Percentiles rank a stretch among this genome's conserved stretches.
Conservation (phyloP, 2,888 invertebrate species). For the Cryptus viduatorius region DNA sequence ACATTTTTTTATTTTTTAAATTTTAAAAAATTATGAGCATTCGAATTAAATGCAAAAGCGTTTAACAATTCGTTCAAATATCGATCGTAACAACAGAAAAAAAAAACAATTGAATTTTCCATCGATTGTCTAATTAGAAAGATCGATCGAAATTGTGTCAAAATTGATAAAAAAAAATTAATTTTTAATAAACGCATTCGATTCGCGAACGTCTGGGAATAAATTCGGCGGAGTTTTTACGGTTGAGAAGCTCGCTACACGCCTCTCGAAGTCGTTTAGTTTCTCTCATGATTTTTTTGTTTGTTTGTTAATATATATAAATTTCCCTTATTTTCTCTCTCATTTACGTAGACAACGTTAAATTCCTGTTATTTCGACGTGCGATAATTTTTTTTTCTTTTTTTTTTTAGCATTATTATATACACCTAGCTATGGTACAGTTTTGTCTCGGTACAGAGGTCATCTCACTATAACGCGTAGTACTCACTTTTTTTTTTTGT, state of each 20-base stretch:
- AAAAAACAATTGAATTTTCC: not conserved
- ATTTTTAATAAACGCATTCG: not conserved
- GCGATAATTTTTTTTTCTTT: slow-evolving; percentile 15
- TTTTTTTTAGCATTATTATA: slow-evolving; percentile 68
- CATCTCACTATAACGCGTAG: slow-evolving; percentile 61
- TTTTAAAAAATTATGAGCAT: not conserved
- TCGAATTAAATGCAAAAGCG: not conserved
- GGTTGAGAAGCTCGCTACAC: slow-evolving; percentile 47
- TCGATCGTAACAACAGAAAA: not conserved
- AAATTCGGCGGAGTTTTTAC: slow-evolving; percentile 21
- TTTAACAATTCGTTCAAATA: not conserved
- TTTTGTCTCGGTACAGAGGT: slow-evolving; percentile 65
- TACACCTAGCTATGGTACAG: slow-evolving; percentile 77
- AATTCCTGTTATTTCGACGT: slow-evolving; percentile 72
- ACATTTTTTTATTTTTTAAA: slow-evolving; percentile 7
- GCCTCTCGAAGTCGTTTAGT: slow-evolving; percentile 40
- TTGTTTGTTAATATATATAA: slow-evolving; percentile 47
- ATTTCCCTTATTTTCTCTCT: slow-evolving; percentile 31
- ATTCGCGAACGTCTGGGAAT: slow-evolving; percentile 7
- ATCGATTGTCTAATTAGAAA: not conserved
- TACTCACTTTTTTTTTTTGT: slow-evolving; percentile 49
- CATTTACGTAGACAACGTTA: slow-evolving; percentile 72
- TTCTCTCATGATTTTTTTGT: slow-evolving; percentile 42
- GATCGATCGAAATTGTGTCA: not conserved
- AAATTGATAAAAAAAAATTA: not conserved